These are phyloP conservation scores for Chrysolophus pictus DNA, from an alignment of 2,797 vertebrate species.

Conservation along the genomic window DNA sequence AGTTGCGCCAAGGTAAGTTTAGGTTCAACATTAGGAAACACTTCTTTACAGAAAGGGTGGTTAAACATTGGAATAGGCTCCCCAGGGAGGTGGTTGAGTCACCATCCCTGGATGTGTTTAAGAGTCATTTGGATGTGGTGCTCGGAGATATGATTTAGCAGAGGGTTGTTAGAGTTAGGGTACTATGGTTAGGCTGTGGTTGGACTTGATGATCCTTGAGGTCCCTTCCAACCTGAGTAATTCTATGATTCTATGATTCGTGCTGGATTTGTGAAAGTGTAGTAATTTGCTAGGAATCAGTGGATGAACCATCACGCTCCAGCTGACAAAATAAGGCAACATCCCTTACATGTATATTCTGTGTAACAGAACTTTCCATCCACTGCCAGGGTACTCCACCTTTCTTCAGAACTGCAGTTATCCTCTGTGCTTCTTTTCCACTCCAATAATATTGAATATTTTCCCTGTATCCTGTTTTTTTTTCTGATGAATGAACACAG, in stretches of 20 bases:
- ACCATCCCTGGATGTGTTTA: too few relatives aligned
- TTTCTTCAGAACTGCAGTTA: background rate
- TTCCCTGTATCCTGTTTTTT: background rate
- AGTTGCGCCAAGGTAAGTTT: too few relatives aligned
- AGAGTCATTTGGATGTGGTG: too few relatives aligned
- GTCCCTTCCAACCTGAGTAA: too few relatives aligned
- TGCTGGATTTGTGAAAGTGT: background rate
- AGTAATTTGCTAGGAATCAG: background rate
- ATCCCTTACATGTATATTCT: fast-evolving
- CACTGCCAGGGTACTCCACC: background rate
- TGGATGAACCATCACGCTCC: background rate
- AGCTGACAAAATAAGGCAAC: background rate
- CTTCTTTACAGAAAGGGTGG: too few relatives aligned
- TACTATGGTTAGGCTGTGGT: too few relatives aligned
- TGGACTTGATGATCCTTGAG: too few relatives aligned
- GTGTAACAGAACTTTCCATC: background rate
- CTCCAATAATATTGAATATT: background rate
- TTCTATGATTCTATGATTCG: background rate
- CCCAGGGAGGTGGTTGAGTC: too few relatives aligned
- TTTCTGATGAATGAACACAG: background rate
- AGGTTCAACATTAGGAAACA: too few relatives aligned
- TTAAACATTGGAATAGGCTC: too few relatives aligned
- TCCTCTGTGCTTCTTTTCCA: fast-evolving
- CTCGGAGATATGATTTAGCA: too few relatives aligned
- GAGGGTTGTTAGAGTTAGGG: too few relatives aligned